Percentiles rank a stretch among this genome's conserved stretches.
These are phyloP conservation scores for Isaurus tuberculatus DNA, from an alignment of 92 coral and sea anemone species.

Conservation along the genomic window DNA sequence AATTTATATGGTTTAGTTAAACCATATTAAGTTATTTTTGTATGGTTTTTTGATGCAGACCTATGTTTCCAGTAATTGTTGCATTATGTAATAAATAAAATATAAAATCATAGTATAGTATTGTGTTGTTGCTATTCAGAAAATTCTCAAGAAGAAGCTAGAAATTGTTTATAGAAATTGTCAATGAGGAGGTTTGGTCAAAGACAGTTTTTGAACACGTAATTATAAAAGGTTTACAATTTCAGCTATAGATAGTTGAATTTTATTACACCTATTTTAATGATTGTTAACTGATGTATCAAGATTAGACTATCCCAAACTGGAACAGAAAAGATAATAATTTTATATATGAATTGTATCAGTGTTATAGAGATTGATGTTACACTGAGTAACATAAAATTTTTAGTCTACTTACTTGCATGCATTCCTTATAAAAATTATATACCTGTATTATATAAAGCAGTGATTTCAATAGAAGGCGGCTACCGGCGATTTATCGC, in stretches of 20 bases:
- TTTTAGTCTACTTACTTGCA: no score
- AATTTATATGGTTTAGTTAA: not conserved
- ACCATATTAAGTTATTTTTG: no score
- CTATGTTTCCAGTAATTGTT: no score
- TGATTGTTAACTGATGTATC: not conserved
- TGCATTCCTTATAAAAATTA: no score
- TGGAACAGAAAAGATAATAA: not conserved
- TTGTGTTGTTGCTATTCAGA: not conserved
- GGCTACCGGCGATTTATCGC: no score
- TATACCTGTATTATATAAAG: no score
- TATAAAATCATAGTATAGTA: not conserved
- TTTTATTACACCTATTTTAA: not conserved
- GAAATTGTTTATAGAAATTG: not conserved
- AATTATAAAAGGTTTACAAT: not conserved
- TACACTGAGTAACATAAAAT: not conserved
- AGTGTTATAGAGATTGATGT: not conserved
- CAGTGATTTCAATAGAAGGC: no score
- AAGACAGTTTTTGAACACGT: slow-evolving; percentile 8
- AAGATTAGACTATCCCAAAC: slow-evolving; percentile 14
- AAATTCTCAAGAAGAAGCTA: not conserved
- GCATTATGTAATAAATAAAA: not conserved
- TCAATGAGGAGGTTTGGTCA: slow-evolving; percentile 1
- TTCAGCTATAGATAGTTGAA: not conserved
- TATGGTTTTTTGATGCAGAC: no score
- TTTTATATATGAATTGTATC: not conserved